phyloP scores from a whole-genome alignment of 2,113 vertebrate species.

The Salvelinus alpinus region DNA sequence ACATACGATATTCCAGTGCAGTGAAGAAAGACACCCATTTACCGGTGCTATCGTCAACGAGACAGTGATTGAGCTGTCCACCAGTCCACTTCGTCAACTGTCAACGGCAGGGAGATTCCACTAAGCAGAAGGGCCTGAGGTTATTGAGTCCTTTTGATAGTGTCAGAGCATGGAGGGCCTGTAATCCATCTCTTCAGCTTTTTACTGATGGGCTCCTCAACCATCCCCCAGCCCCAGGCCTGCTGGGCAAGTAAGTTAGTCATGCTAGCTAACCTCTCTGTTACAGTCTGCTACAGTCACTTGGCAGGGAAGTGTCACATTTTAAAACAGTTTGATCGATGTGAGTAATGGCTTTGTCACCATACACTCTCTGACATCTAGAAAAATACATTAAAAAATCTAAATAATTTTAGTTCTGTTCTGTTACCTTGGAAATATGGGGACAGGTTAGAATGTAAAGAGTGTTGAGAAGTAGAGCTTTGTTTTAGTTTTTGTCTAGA shows the following conservation, averaged over 20 bases:
- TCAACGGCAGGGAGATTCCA: constrained; percentile 48
- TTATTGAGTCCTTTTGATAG: constrained; percentile 60
- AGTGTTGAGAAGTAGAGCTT: too few relatives aligned
- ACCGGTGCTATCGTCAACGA: constrained; percentile 39
- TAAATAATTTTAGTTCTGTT: not conserved
- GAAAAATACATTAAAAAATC: not conserved
- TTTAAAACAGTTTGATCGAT: not conserved
- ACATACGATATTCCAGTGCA: not conserved
- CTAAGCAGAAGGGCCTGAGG: constrained; percentile 50
- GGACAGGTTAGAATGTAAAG: too few relatives aligned
- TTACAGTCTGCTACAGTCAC: not conserved
- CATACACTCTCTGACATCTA: not conserved
- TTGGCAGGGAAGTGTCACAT: not conserved
- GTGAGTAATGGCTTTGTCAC: not conserved
- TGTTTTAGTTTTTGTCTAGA: too few relatives aligned
- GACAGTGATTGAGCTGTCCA: constrained; percentile 55
- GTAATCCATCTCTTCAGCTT: constrained; percentile 51
- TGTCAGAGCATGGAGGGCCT: constrained; percentile 50
- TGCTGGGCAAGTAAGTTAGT: constrained; percentile 13
- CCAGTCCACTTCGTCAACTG: constrained; percentile 56
- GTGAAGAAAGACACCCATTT: constrained; percentile 9
- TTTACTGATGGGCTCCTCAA: constrained; percentile 7
- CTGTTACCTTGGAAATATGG: not conserved
- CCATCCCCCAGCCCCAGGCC: not conserved
- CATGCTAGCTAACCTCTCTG: not conserved